Evolutionary conservation across 2,888 invertebrate genomes (phyloP), one percentile per base, ranked within the genome.

Genomic region (Parascotia fuliginaria): DNA sequence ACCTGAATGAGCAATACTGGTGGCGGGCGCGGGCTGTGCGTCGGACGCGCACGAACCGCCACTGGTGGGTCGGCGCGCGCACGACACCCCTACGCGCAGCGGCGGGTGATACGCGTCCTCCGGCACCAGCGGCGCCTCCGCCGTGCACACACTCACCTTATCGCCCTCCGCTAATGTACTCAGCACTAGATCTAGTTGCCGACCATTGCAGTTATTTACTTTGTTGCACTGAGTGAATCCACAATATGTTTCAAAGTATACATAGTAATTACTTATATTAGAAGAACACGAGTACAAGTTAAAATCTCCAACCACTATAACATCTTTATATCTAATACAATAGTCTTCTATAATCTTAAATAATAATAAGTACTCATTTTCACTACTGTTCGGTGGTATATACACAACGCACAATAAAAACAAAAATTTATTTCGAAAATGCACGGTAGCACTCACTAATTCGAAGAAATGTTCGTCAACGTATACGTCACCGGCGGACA

Each of bases 51-150:
- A 43, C 9, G 7, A 29, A 5, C 7, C 9, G 19, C 38, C 37
- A 31, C 31, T 33, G 28, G 9, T 0, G 16, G 22, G 14, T 5
- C 37, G 14, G n/a, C 27, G 5, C 15, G 24, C 7, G 2, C n/a
- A 15, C 32, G 14, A 12, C 31, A 9, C 27, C 9, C 9, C 6
- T 9, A 27, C 28, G 11, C 9, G n/a, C 2, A 40, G 40, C 16
- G 46, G 40, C 13, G 38, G 46, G 27, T 46, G 46, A 6, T 39
- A 16, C 9, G 16, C 46, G 19, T 46, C 46, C 28, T 34, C 32
- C 9, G 38, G 31, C 14, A 45, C 45, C 7, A 45, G 38, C 7
- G 32, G 38, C 24, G 3, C 27, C 2, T 27, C 27, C 9, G 27
- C 27, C 27, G 6, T 9, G 27, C 27, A 9, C 27, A 27, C 38